A percentile compares a stretch with the other conserved stretches of the same genome.
Conservation (phyloP, 2,797 vertebrate species). For the Limnodromus scolopaceus region DNA sequence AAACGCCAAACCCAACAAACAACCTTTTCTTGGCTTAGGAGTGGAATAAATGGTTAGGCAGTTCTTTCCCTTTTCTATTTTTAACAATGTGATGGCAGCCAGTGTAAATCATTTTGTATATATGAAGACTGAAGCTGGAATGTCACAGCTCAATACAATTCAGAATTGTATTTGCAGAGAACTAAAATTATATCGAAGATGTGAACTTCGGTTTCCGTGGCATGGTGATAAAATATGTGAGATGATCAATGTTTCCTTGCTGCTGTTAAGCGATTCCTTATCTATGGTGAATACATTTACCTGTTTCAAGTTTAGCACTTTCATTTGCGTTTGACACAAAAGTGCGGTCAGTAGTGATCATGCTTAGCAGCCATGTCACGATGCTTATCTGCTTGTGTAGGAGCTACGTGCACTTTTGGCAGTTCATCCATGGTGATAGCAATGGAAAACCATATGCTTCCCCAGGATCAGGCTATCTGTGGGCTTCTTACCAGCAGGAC, state of each 20-base stretch:
- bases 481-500: neutral
- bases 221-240: neutral
- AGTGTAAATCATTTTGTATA: neutral
- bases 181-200: neutral
- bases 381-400: neutral
- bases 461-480: neutral
- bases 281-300: neutral
- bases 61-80: conserved; percentile 11
- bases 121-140: neutral
- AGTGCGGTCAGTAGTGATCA: neutral
- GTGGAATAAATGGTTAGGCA: neutral
- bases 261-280: neutral
- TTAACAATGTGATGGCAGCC: neutral
- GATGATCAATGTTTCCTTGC: neutral
- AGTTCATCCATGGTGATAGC: neutral
- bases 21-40: neutral
- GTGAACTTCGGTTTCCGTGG: neutral
- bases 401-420: neutral
- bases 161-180: neutral
- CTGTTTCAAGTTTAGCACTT: neutral
- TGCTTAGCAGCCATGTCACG: neutral
- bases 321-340: neutral
- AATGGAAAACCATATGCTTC: neutral
- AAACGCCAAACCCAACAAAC: neutral
- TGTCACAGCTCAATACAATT: neutral